phyloP scores from a whole-genome alignment of 30 jellyfish, hydroid and myxozoan genomes.

The Aurelia aurita complex sp. Pacific region DNA sequence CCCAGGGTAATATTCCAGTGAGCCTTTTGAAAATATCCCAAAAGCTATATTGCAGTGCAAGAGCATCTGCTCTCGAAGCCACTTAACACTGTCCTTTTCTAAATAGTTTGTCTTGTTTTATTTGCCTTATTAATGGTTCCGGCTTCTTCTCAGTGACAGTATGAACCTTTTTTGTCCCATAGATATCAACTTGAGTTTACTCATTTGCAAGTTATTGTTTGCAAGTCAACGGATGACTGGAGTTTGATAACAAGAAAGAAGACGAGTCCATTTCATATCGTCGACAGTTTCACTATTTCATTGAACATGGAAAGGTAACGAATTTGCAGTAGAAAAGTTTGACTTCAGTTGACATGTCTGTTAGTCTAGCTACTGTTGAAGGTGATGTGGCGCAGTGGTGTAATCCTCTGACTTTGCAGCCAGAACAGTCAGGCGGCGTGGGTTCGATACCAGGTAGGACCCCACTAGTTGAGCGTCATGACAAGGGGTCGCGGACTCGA shows the following conservation, averaged over 20 bases:
- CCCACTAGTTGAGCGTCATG: too few species aligned
- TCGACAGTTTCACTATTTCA: conserved; percentile 80
- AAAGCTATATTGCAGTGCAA: not conserved
- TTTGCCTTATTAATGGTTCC: too few species aligned
- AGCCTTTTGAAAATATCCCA: not conserved
- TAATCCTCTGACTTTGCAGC: too few species aligned
- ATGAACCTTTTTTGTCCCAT: not conserved
- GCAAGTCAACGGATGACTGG: conserved; percentile 86
- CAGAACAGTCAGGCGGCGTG: too few species aligned
- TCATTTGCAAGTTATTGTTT: conserved; percentile 79
- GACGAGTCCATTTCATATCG: conserved; percentile 71
- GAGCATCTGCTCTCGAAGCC: not conserved
- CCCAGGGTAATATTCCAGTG: not conserved
- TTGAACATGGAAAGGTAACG: conserved; percentile 81
- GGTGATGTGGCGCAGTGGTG: too few species aligned
- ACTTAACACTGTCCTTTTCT: not conserved
- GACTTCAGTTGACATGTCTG: too few species aligned
- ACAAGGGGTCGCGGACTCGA: too few species aligned
- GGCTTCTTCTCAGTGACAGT: not conserved
- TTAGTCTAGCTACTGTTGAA: too few species aligned
- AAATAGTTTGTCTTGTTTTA: not conserved
- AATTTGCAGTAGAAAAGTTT: too few species aligned
- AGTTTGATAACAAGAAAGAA: conserved; percentile 47
- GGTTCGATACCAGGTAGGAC: too few species aligned
- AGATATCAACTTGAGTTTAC: conserved; percentile 80